Base-by-base conservation (phyloP, 2,113 vertebrate species). In the Vulpes ferrilata region DNA sequence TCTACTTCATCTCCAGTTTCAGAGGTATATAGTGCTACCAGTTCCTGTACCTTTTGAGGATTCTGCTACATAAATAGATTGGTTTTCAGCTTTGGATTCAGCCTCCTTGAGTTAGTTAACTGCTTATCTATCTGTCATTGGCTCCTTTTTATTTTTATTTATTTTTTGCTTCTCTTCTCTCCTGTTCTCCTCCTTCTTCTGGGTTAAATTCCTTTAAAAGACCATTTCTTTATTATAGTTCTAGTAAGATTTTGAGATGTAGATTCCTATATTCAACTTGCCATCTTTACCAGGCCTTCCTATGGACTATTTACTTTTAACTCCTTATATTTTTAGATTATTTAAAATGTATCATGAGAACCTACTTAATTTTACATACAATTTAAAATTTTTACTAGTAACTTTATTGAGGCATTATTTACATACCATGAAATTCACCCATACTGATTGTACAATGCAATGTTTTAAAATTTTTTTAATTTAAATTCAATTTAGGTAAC, bases 221-320 rank as follows among this genome's bases (percentile, higher is more conserved):
- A 16, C 43, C 27, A 22, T 83, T 88, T 59, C 2, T 93, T 89
- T 85, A 64, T 76, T 55, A 64, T 38, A 38, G 59, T 78, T 85
- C 71, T 17, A 65, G 43, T 90, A 59, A 57, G 35, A 78, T 95
- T 90, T 95, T 30, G 59, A 65, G 80, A 84, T 65, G n/a, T 69
- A 88, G 51, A 60, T 71, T 30, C 38, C 35, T 51, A 1, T 81
- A 30, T 88, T 94, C 38, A 80, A 60, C 27, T 64, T 88, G 22
- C 64, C 53, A 53, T 88, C 53, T 80, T 94, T 81, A 81, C 78
- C 30, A 35, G 22, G 30, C 22, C 85, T 69, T 90, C 30, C 80
- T 85, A 53, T 80, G 35, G 35, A 90, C 30, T 78, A 9, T 78
- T 95, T 23, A 30, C 93, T 51, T 76, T 84, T 90, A 78, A 57